Evolutionary conservation across 2,888 invertebrate species (phyloP), one percentile per base, ranked within the genome.

Genomic region (Cheiracanthium punctorium): DNA sequence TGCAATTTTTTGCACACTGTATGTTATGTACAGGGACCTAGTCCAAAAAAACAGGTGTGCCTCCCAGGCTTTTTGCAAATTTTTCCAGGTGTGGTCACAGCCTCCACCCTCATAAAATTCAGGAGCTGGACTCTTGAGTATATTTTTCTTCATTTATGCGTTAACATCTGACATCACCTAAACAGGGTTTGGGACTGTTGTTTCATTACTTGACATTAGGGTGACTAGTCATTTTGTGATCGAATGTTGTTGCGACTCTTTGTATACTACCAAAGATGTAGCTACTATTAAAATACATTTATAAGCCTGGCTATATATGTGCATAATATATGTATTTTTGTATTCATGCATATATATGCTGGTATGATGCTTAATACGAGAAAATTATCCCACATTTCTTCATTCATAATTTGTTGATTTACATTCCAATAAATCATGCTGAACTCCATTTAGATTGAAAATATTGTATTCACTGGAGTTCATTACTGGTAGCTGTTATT

Each of bases 71-170:
- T 69, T 48, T 58, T 73, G 72, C 67, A 41, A 52, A 80, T 71
- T 77, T 80, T 87, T 77, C 81, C 87, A 87, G 73, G 73, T 70
- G 76, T 73, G 65, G 70, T 73, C 80, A 74, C 58, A 77, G 64
- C 67, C 58, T 79, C 73, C 74, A 76, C 67, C 73, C 85, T 52
- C 70, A 71, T 41, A 52, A 72, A 73, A 79, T 65, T 81, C 87
- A 87, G 48, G 87, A 87, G 87, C 87, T 81, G 87, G 87, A 87
- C 87, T 87, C 87, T 87, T 87, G 87, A 81, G 69, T 80, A 77
- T 81, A 81, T 77, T 81, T 87, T 76, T 81, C 77, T 81, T 81
- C 77, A 72, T 87, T 79, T 87, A 70, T 77, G 81, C 77, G 48
- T 87, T 72, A 81, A 67, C 81, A 76, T 74, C 58, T 77, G 81